These are phyloP conservation scores for Neodiprion lecontei DNA, from an alignment of 1,140 invertebrate species.

Conservation along the genomic window DNA sequence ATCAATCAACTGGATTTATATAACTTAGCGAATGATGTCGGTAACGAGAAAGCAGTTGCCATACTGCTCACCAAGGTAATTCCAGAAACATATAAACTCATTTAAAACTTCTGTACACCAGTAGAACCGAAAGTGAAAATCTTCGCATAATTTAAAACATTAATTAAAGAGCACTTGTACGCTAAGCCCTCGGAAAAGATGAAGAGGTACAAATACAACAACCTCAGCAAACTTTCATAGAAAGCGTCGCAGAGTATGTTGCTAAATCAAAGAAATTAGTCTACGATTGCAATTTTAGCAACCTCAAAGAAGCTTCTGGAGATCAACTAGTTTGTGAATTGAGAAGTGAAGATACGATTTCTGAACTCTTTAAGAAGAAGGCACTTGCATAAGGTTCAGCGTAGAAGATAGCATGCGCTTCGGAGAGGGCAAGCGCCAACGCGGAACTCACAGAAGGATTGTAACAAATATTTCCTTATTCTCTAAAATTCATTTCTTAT, in stretches of 20 bases:
- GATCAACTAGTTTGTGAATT: constrained; percentile 21
- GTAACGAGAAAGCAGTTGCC: constrained; percentile 31
- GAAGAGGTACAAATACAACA: constrained; percentile 40
- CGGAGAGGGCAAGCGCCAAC: no score
- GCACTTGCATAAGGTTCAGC: constrained; percentile 18
- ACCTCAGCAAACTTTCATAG: constrained; percentile 32
- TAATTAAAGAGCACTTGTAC: constrained; percentile 37
- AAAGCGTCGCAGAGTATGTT: constrained; percentile 36
- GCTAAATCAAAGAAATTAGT: constrained; percentile 39
- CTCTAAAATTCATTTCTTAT: no score
- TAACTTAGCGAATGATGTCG: constrained; percentile 34
- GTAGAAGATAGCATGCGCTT: neutral
- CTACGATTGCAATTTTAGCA: constrained; percentile 26
- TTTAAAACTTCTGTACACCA: constrained; percentile 39
- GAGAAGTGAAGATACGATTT: neutral
- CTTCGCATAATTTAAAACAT: constrained; percentile 31
- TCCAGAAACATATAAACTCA: constrained; percentile 36
- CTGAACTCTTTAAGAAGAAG: constrained; percentile 9
- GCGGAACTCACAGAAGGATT: no score
- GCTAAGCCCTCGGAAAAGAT: constrained; percentile 39
- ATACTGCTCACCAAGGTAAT: constrained; percentile 37
- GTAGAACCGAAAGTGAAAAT: constrained; percentile 36
- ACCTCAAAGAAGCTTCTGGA: constrained; percentile 18
- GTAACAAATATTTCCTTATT: no score
- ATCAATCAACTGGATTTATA: constrained; percentile 33